Evolutionary conservation across 2,888 invertebrate genomes (phyloP), one percentile per base, ranked within the genome.

Genomic region (Drosophila paracracens): DNA sequence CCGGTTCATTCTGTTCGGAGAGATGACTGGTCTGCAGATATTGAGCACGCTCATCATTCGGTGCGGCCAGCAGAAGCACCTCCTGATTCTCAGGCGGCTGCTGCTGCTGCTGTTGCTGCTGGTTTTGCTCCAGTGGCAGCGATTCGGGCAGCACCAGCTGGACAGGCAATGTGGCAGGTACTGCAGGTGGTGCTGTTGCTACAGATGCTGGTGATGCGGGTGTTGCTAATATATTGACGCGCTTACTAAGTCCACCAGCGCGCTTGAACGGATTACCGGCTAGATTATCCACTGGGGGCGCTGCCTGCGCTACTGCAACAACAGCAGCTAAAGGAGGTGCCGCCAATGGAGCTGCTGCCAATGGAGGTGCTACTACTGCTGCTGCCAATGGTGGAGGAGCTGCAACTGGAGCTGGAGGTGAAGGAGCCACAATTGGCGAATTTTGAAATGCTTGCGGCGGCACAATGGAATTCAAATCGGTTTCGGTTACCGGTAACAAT

Each of bases 21-120:
- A 96, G 92, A 87, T 96, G 96, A 25, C 96, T 96, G 3, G 96
- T 96, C 93, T 96, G 96, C 69, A 96, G 93, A 91, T 96, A 96
- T 91, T 96, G 96, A 91, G 96, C 96, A 68, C 96, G 94, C 83
- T 96, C 96, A 91, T 95, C 95, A 72, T 95, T 95, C 0, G 96
- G 95, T 5, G 91, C 91, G 1, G 87, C 69, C 21, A 78, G 25
- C 25, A 92, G 25, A 46, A 46, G 94, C 35, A 95, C 94, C 92
- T 96, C 96, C 76, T 92, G 91, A 78, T 92, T 93, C 71, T 93
- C 93, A 56, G 46, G 21, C 16, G 46, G 8, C 46, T 13, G 46
- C 21, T 92, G 91, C 21, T 92, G 91, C 43, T 91, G 91, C 89
- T 13, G 46, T 48, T 21, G 50, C 50, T 29, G 33, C 16, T 92